Percentiles rank a stretch among this genome's conserved stretches.
phyloP scores from a whole-genome alignment of 2,113 vertebrate genomes.

The Cyphomyrus plagiostoma region DNA sequence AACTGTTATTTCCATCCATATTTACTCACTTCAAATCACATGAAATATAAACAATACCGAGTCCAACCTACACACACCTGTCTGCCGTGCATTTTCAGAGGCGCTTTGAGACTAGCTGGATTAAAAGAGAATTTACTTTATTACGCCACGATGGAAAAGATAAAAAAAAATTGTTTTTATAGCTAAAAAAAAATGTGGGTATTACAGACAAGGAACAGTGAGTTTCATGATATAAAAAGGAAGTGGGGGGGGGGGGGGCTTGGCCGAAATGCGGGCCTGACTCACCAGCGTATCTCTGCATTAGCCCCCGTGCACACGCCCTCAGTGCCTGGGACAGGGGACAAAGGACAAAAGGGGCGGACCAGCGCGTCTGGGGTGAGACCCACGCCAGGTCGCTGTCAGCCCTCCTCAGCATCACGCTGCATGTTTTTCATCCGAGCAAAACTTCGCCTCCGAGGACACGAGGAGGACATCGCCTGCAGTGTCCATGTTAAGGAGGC shows the following conservation, averaged over 20 bases:
- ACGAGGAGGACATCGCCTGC: neutral
- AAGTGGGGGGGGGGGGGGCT: neutral
- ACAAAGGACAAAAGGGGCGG: neutral
- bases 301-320: neutral
- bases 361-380: neutral
- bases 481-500: neutral
- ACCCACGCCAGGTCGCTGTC: neutral
- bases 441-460: neutral
- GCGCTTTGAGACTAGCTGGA: neutral
- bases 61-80: neutral
- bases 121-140: neutral
- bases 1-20: neutral
- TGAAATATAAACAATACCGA: neutral
- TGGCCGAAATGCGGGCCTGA: neutral
- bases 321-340: neutral
- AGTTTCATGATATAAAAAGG: neutral
- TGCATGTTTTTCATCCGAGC: neutral
- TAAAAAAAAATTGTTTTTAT: neutral
- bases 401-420: neutral
- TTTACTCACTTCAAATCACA: neutral
- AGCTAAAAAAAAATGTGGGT: neutral
- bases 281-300: neutral
- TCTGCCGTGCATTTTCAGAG: neutral
- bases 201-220: neutral
- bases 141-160: neutral